Base-by-base conservation (phyloP, 2,888 invertebrate genomes). In the Leucania comma region DNA sequence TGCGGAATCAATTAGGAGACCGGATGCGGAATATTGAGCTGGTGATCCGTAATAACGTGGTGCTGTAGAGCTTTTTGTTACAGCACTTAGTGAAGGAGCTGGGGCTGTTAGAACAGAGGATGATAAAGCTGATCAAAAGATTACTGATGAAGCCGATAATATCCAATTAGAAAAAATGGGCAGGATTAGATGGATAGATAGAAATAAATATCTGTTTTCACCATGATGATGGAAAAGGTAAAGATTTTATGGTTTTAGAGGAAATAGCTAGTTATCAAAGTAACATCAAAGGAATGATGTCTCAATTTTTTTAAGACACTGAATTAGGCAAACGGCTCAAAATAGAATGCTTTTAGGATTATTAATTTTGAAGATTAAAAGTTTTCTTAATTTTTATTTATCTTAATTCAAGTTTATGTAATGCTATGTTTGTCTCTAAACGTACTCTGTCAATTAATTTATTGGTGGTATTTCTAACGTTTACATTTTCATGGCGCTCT, bases 1-100 rank as follows among this genome's bases (percentile, higher is more conserved):
- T 63, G 59, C 68, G 57, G 77, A 81, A 81, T 81, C 83, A 81
- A 83, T 81, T 81, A 81, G 57, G 29, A 48, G 66, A 22, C 68
- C 76, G 83, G 81, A 80, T 69, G 29, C 58, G 68, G 53, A 58
- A 82, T 72, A 72, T 67, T 67, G 32, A 65, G 53, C 57, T 57
- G 71, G 42, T 62, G 50, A 56, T 61, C 35, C 53, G 32, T 59
- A 57, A 12, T 68, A 70, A 38, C 61, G 61, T 50, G 29, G 48
- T 46, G 53, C 24, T 42, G 26, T 38, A 6, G 20, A 64, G 54
- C 66, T 78, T 81, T 69, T 69, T 72, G 35, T 64, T 50, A 14
- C 3, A 51, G 67, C 61, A 65, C 58, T 62, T 72, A 60, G 38
- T 72, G 12, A 2, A 22, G 61, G 61, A 26, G 38, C 12, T 51